phyloP scores from a whole-genome alignment of 1,140 invertebrate species.

The Orius insidiosus region DNA sequence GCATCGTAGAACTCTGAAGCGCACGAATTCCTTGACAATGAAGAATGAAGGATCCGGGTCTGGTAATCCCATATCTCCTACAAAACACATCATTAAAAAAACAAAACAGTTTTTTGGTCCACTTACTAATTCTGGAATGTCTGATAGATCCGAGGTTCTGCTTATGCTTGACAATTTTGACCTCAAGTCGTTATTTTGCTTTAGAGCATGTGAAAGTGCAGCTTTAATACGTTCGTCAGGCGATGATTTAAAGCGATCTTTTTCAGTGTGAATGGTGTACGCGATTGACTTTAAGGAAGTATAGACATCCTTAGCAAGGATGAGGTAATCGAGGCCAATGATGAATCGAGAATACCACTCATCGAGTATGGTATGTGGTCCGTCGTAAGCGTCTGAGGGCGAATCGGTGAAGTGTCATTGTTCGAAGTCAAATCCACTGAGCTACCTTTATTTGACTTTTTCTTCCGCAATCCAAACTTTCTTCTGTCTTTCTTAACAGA shows the following conservation, averaged over 20 bases:
- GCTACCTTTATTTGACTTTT: constrained; percentile 45
- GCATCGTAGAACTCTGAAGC: constrained; percentile 75
- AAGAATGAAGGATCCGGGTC: constrained; percentile 3
- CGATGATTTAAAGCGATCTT: constrained; percentile 37
- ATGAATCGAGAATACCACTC: constrained; percentile 8
- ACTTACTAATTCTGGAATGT: constrained; percentile 34
- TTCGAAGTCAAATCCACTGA: constrained; percentile 31
- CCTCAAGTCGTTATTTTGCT: constrained; percentile 55
- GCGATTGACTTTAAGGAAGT: constrained; percentile 32
- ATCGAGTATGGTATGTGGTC: neutral
- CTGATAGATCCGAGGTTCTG: constrained; percentile 37
- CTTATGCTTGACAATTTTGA: constrained; percentile 46
- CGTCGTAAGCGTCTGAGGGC: constrained; percentile 3
- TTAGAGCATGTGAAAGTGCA: constrained; percentile 42
- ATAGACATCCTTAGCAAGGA: constrained; percentile 46
- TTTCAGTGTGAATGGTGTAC: constrained; percentile 37
- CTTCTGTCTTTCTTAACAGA: constrained; percentile 47
- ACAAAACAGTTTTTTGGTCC: no score
- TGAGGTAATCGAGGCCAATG: constrained; percentile 35
- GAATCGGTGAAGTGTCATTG: constrained; percentile 3
- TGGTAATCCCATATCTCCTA: neutral
- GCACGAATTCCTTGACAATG: constrained; percentile 31
- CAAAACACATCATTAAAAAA: no score
- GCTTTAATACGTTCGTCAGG: constrained; percentile 35
- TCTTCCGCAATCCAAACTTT: constrained; percentile 48